Conservation (phyloP, 2,797 vertebrate genomes). For the Potorous gilbertii region DNA sequence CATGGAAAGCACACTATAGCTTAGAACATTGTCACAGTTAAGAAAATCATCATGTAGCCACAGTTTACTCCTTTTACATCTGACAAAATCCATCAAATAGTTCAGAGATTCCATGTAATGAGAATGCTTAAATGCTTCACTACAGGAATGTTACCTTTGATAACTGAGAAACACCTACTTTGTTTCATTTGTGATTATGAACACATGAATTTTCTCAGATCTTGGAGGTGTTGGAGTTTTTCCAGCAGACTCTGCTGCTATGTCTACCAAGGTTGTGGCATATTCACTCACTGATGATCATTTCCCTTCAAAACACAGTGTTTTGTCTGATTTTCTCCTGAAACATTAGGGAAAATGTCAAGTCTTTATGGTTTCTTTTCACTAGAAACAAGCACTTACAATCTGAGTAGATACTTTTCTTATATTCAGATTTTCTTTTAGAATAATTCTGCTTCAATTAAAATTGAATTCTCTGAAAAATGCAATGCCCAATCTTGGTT, state of each 20-base stretch:
- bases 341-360: neutral
- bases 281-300: neutral
- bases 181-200: neutral
- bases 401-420: neutral
- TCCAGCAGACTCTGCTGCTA: neutral
- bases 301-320: neutral
- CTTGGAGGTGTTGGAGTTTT: neutral
- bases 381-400: neutral
- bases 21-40: neutral
- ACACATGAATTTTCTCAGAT: neutral
- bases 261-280: neutral
- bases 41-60: neutral
- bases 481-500: neutral
- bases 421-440: neutral
- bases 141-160: neutral
- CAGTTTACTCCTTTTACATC: neutral
- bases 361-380: neutral
- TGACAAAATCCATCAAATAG: neutral
- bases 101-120: neutral
- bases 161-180: neutral
- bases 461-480: neutral
- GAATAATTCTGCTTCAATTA: neutral
- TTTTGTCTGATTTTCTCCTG: neutral
- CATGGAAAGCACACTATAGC: slow-evolving; percentile 7
- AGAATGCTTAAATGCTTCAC: neutral